Conservation (phyloP, 1,140 invertebrate genomes). For the Tyrophagus putrescentiae region DNA sequence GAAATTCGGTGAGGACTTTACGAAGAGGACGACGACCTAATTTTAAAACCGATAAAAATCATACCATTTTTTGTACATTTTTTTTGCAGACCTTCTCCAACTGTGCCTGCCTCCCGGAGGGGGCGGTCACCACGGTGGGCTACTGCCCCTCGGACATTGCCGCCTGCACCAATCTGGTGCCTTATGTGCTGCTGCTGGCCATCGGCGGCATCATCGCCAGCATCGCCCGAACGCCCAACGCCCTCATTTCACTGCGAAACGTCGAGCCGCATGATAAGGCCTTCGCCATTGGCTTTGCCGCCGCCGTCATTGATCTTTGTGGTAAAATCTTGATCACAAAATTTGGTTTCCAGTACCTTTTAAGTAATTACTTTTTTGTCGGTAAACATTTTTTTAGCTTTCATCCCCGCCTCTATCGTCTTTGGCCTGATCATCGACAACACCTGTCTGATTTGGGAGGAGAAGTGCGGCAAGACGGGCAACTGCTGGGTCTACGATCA, state of each 20-base stretch:
- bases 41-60: neutral
- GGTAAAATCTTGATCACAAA: slow-evolving; percentile 26
- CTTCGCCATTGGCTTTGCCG: slow-evolving; percentile 21
- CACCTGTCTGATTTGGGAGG: slow-evolving; percentile 32
- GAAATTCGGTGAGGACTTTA: neutral
- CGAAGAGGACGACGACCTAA: neutral
- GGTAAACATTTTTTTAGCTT: no score
- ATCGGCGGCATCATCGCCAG: neutral
- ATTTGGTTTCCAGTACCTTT: neutral
- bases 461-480: slow-evolving; percentile 29
- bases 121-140: neutral
- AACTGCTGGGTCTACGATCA: slow-evolving; percentile 32
- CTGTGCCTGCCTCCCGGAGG: neutral
- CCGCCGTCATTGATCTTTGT: neutral
- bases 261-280: slow-evolving; percentile 31
- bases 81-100: neutral
- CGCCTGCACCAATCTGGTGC: neutral
- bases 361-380: neutral
- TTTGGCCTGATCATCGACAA: slow-evolving; percentile 31
- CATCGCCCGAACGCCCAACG: neutral
- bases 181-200: neutral
- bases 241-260: slow-evolving; percentile 27
- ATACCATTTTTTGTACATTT: neutral
- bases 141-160: slow-evolving; percentile 25
- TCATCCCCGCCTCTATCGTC: slow-evolving; percentile 32